A percentile compares a stretch with the other conserved stretches of the same genome.
These are phyloP conservation scores for Lucilia cuprina DNA, from an alignment of 1,140 invertebrate species.

Conservation along the genomic window DNA sequence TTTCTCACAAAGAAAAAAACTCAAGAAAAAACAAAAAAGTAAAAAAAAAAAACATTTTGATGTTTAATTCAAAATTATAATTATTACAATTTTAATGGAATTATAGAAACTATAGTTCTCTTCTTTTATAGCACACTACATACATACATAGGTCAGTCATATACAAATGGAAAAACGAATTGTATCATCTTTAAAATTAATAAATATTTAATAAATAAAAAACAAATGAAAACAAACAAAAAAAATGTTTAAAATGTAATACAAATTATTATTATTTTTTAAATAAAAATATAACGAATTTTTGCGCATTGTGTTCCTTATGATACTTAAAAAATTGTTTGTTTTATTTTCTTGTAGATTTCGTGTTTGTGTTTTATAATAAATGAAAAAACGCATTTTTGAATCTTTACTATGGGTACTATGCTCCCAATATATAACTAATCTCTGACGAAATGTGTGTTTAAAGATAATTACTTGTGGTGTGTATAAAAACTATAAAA, in stretches of 20 bases:
- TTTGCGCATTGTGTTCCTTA: constrained; percentile 14
- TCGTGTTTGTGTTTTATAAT: too few relatives aligned
- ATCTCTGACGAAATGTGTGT: too few relatives aligned
- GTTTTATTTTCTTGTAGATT: not conserved
- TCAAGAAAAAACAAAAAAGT: too few relatives aligned
- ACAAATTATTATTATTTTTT: constrained; percentile 4
- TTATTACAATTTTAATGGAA: not conserved
- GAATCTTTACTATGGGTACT: too few relatives aligned
- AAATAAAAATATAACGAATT: not conserved
- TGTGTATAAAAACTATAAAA: too few relatives aligned
- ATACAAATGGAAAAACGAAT: not conserved
- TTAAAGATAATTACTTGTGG: too few relatives aligned
- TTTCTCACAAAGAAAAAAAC: not conserved
- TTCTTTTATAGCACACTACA: not conserved
- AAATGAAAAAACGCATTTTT: too few relatives aligned
- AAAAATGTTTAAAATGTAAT: not conserved
- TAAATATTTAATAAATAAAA: not conserved
- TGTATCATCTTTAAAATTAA: not conserved
- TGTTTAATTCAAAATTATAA: not conserved
- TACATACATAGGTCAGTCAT: constrained; percentile 7
- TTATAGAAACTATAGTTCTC: not conserved
- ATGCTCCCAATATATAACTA: too few relatives aligned
- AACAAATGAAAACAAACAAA: not conserved
- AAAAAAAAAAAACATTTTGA: not conserved
- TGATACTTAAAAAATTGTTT: not conserved